Percentiles rank a stretch among this genome's conserved stretches.
These are phyloP conservation scores for Brachyhypopomus occidentalis DNA, from an alignment of 2,113 vertebrate species.

Conservation along the genomic window DNA sequence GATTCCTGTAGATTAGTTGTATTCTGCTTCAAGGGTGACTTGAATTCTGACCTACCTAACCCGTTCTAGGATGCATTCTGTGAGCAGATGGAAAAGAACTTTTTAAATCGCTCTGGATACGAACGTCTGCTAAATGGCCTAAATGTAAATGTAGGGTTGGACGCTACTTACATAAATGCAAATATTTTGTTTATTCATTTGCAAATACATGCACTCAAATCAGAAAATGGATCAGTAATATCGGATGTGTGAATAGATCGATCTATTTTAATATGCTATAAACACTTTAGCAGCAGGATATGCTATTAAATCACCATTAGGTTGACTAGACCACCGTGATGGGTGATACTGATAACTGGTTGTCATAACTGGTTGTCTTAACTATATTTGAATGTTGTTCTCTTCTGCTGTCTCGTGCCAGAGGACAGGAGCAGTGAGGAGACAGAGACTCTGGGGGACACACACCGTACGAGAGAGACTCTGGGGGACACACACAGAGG, in stretches of 20 bases:
- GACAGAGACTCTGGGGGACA: constrained; percentile 22
- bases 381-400: background rate
- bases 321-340: background rate
- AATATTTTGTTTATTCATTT: background rate
- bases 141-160: background rate
- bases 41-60: too few relatives aligned
- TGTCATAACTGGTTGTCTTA: too few relatives aligned
- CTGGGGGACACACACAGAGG: background rate
- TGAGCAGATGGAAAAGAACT: too few relatives aligned
- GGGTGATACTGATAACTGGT: background rate
- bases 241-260: too few relatives aligned
- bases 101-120: too few relatives aligned
- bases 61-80: too few relatives aligned
- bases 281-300: too few relatives aligned
- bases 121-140: too few relatives aligned
- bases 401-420: constrained; percentile 34
- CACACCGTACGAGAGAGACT: constrained; percentile 14
- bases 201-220: background rate
- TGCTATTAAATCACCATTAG: background rate
- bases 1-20: too few relatives aligned
- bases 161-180: background rate
- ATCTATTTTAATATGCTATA: too few relatives aligned
- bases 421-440: constrained; percentile 61
- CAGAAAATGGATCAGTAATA: too few relatives aligned
- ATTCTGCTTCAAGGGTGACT: too few relatives aligned